phyloP scores from a whole-genome alignment of 1,140 invertebrate species.

The Antheraea pernyi region DNA sequence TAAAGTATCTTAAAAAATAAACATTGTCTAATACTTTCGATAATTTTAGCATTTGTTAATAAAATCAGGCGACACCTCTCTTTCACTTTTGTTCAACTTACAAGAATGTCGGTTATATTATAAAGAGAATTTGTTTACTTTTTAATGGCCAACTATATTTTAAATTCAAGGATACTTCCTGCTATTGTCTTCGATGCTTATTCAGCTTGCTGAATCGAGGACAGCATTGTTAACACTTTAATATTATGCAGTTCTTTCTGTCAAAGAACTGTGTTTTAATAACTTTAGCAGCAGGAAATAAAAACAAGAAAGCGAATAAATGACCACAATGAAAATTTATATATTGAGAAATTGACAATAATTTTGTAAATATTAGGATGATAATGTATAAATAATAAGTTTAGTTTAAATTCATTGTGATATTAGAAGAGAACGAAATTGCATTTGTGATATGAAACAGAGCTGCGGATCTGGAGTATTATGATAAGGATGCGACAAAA shows the following conservation, averaged over 20 bases:
- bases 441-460: too few species aligned
- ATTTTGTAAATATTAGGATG: too few species aligned
- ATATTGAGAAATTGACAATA: too few species aligned
- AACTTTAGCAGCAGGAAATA: not conserved
- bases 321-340: not conserved
- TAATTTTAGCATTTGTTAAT: not conserved
- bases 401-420: too few species aligned
- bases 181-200: slow-evolving; percentile 42
- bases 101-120: slow-evolving; percentile 13
- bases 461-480: too few species aligned
- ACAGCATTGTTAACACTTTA: slow-evolving; percentile 13
- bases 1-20: too few species aligned
- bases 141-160: slow-evolving; percentile 11
- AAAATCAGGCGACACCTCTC: not conserved
- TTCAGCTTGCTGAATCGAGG: slow-evolving; percentile 30
- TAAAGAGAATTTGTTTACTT: not conserved
- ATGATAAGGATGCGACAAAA: too few species aligned
- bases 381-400: too few species aligned
- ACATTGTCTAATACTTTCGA: not conserved
- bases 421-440: too few species aligned
- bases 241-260: not conserved
- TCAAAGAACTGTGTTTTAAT: not conserved
- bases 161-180: slow-evolving; percentile 38
- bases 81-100: slow-evolving; percentile 28
- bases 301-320: not conserved